Base-by-base conservation (phyloP, 1,140 invertebrate genomes). In the Cryptotermes secundus region DNA sequence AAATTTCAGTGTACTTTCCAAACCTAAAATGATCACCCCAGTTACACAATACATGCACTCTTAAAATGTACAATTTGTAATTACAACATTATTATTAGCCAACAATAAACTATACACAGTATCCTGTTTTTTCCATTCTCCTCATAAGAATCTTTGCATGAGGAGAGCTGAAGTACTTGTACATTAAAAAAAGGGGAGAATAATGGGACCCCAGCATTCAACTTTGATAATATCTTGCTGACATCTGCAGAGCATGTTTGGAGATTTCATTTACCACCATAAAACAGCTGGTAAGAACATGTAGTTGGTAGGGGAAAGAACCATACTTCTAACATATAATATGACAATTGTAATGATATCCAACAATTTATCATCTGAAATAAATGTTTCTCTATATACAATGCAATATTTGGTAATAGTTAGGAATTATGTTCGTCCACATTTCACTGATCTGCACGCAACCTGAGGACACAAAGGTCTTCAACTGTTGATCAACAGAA, bases 401-500 rank as follows among this genome's bases (percentile, higher is more conserved):
- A 72, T 31, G 26, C 59, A 72, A 31, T 72, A 72, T 72, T 72
- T 72, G 59, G 59, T 72, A 72, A 72, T 72, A 31, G 6, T 72
- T 72, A 72, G 59, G 59, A 31, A 72, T 72, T 49, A 49, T n/a
- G 59, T 72, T 72, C 31, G 59, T 72, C 59, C 59, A 72, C n/a
- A 72, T 72, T 72, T 72, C 59, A 72, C 59, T 72, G 26, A 72
- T 72, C 26, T 31, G 3, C 59, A 72, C 4, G n/a, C 26, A 72
- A 72, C 59, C 59, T 72, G 59, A 72, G 26, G 59, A 31, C 59
- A 72, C 59, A 26, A 72, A n/a, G n/a, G n/a, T 72, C 59, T 65
- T n/a, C 59, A 65, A 65, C 59, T 65, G 59, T n/a, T 65, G 59
- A n/a, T 65, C n/a, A 65, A 65, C 59, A 65, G n/a, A n/a, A 65